Evolutionary conservation across 2,797 vertebrate genomes (phyloP).

Genomic region (Garrulus glandarius): DNA sequence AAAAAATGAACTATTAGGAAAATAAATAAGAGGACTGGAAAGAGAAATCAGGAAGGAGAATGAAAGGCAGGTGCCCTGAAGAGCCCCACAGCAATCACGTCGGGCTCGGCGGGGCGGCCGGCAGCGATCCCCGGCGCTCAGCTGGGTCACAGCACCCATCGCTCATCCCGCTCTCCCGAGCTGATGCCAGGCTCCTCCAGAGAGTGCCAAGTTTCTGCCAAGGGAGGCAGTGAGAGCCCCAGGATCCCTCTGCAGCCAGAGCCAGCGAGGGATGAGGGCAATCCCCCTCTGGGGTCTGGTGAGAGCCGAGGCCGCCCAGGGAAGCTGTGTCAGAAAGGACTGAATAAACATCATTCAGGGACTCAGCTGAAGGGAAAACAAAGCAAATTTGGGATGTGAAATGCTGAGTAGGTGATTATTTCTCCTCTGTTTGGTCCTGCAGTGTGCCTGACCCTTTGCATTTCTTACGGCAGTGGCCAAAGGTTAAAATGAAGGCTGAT

Average conservation of each 20-base stretch:
- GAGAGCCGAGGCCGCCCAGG: neutral
- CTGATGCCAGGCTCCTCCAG: neutral
- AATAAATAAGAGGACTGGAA: neutral
- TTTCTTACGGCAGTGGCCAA: neutral
- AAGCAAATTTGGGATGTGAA: neutral
- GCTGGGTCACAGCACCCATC: neutral
- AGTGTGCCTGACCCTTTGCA: neutral
- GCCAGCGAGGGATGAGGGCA: neutral
- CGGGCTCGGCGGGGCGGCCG: neutral
- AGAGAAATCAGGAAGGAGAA: neutral
- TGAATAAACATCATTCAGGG: neutral
- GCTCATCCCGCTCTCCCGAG: neutral
- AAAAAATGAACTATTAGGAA: neutral
- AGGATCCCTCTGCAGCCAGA: neutral
- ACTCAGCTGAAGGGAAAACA: neutral
- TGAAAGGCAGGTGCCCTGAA: neutral
- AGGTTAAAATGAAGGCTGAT: neutral
- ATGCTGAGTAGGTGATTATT: neutral
- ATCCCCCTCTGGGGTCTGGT: neutral
- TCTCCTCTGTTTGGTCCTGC: neutral
- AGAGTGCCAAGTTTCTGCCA: conserved; percentile 11
- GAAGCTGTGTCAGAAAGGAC: neutral
- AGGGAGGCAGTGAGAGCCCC: neutral
- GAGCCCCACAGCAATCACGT: neutral
- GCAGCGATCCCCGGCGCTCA: neutral